Evolutionary conservation across 1,140 invertebrate species (phyloP).

Genomic region (Drosophila melanica): DNA sequence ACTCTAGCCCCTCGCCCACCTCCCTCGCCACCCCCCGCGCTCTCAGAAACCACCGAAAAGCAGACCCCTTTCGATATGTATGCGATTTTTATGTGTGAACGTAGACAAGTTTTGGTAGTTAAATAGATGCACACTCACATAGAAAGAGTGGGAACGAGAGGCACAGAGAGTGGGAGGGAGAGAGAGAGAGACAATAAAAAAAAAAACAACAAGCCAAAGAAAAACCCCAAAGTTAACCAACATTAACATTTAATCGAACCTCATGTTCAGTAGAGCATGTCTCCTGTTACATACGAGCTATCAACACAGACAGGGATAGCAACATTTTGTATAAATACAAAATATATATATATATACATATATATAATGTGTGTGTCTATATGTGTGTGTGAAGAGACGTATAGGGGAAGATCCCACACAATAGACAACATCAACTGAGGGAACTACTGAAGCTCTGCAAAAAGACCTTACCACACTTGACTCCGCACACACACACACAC

Average conservation of each 20-base stretch:
- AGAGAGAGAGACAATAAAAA: slow-evolving; percentile 21
- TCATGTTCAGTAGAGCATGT: slow-evolving; percentile 84
- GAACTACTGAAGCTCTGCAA: slow-evolving; percentile 79
- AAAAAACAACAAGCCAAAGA: slow-evolving; percentile 67
- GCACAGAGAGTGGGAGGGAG: slow-evolving; percentile 1
- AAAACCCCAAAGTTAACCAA: slow-evolving; percentile 84
- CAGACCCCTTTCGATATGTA: slow-evolving; percentile 60
- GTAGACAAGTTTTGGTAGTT: slow-evolving; percentile 80
- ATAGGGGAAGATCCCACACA: slow-evolving; percentile 53
- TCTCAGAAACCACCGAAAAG: slow-evolving; percentile 29
- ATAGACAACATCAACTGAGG: slow-evolving; percentile 59
- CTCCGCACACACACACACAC: slow-evolving; percentile 34
- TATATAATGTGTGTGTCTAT: not conserved
- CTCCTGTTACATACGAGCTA: slow-evolving; percentile 82
- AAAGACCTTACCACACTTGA: slow-evolving; percentile 75
- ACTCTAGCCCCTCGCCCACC: not conserved
- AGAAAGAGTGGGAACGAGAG: slow-evolving; percentile 16
- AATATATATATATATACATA: not conserved
- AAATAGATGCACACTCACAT: slow-evolving; percentile 74
- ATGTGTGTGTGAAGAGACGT: slow-evolving; percentile 6
- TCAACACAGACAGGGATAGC: slow-evolving; percentile 36
- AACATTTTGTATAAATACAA: not conserved
- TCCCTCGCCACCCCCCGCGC: not conserved
- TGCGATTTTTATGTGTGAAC: slow-evolving; percentile 82
- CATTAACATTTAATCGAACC: slow-evolving; percentile 84